Percentiles rank a stretch among this genome's conserved stretches.
These are phyloP conservation scores for Epiblema foenella DNA, from an alignment of 2,888 invertebrate species.

Conservation along the genomic window DNA sequence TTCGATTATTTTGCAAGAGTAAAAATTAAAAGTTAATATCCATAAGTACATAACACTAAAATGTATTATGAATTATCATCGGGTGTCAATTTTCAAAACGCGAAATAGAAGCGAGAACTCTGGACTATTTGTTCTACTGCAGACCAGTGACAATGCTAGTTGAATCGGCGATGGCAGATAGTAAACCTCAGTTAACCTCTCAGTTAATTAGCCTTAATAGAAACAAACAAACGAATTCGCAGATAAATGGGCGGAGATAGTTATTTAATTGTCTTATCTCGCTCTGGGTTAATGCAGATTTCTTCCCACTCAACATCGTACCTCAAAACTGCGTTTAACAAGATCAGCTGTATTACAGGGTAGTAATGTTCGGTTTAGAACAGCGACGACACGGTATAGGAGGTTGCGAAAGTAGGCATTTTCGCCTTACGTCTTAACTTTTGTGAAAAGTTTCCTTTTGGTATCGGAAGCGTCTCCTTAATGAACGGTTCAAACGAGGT, in stretches of 20 bases:
- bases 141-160: slow-evolving; percentile 7
- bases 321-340: not conserved
- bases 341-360: not conserved
- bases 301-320: slow-evolving; percentile 46
- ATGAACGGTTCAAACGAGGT: slow-evolving; percentile 76
- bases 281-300: slow-evolving; percentile 72
- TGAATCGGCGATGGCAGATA: slow-evolving; percentile 69
- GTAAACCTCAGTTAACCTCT: slow-evolving; percentile 74
- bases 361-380: not conserved
- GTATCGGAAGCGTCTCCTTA: slow-evolving; percentile 65
- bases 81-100: not conserved
- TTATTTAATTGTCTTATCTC: slow-evolving; percentile 80
- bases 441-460: slow-evolving; percentile 73
- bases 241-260: slow-evolving; percentile 79
- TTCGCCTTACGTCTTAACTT: slow-evolving; percentile 76
- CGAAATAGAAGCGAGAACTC: not conserved
- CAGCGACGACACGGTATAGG: not conserved
- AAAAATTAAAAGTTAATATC: no score
- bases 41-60: no score
- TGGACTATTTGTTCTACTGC: not conserved
- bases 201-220: slow-evolving; percentile 79
- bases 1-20: no score
- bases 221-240: slow-evolving; percentile 79
- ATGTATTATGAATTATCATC: no score
- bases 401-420: slow-evolving; percentile 23